Percentiles rank a stretch among this genome's conserved stretches.
These are phyloP conservation scores for Micromussa lordhowensis DNA, from an alignment of 92 coral and sea anemone genomes.

Conservation along the genomic window DNA sequence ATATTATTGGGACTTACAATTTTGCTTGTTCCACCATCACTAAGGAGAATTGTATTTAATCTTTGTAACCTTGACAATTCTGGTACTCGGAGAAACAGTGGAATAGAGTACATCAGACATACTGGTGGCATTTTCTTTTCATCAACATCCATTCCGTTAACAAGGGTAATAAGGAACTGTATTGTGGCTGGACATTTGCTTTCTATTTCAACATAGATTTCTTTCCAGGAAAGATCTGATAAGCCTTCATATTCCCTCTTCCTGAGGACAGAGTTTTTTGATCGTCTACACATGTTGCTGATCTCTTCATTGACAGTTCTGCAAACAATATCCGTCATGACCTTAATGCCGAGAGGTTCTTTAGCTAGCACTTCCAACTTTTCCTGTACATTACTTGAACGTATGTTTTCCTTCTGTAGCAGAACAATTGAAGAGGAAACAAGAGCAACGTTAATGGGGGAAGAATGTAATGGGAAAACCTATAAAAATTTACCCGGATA, in stretches of 20 bases:
- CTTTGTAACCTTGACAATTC: constrained; percentile 44
- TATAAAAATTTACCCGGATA: too few relatives aligned
- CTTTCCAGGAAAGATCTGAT: constrained; percentile 35
- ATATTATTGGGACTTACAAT: constrained; percentile 28
- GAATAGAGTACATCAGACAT: constrained; percentile 26
- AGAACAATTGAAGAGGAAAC: not conserved
- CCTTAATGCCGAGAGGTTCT: not conserved
- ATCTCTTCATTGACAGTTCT: constrained; percentile 49
- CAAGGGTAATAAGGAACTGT: constrained; percentile 42
- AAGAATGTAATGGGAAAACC: too few relatives aligned
- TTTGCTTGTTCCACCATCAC: constrained; percentile 58
- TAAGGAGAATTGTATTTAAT: constrained; percentile 44
- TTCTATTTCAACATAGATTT: constrained; percentile 40
- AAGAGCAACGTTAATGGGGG: too few relatives aligned
- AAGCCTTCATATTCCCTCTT: constrained; percentile 48
- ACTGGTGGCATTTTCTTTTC: constrained; percentile 1
- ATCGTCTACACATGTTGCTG: constrained; percentile 38
- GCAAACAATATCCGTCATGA: constrained; percentile 44
- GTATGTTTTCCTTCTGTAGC: constrained; percentile 31
- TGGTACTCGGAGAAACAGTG: constrained; percentile 46
- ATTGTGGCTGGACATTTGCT: constrained; percentile 43
- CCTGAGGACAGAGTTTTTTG: constrained; percentile 34
- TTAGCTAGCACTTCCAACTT: constrained; percentile 24
- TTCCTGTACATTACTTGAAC: constrained; percentile 7
- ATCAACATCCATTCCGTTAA: constrained; percentile 38